Evolutionary conservation across 2,888 invertebrate species (phyloP).

Genomic region (Apantesis nais): DNA sequence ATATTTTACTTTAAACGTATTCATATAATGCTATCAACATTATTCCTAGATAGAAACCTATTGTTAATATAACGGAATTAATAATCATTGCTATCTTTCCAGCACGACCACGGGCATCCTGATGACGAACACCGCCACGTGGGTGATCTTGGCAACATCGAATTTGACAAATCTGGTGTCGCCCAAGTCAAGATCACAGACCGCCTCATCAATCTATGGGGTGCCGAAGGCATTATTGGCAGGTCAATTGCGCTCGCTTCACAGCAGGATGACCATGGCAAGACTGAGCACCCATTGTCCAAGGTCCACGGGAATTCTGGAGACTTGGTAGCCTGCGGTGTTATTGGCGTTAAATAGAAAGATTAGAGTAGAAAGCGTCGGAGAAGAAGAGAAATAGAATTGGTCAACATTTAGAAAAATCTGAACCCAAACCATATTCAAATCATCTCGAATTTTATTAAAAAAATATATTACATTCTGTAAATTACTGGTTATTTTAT

Average conservation of each 20-base stretch:
- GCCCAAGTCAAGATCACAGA: conserved; percentile 88
- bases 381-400: not conserved
- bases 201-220: conserved; percentile 86
- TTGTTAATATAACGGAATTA: not conserved
- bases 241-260: conserved; percentile 92
- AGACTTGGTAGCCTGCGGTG: conserved; percentile 91
- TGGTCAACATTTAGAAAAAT: not conserved
- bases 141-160: conserved; percentile 94
- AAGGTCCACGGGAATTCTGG: conserved; percentile 94
- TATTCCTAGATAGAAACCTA: not conserved
- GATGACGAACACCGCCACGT: conserved; percentile 89
- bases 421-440: not conserved
- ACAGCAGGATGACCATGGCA: conserved; percentile 91
- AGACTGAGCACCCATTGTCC: conserved; percentile 89
- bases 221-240: conserved; percentile 89
- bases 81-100: conserved; percentile 31
- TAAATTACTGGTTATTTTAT: not conserved
- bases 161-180: conserved; percentile 84
- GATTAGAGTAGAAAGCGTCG: not conserved
- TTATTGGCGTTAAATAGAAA: conserved; percentile 91
- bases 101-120: conserved; percentile 92
- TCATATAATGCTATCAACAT: not conserved
- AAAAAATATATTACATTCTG: not conserved
- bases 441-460: not conserved
- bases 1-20: not conserved